Base-by-base conservation (phyloP, 1,140 invertebrate genomes). In the Epicauta chinensis region DNA sequence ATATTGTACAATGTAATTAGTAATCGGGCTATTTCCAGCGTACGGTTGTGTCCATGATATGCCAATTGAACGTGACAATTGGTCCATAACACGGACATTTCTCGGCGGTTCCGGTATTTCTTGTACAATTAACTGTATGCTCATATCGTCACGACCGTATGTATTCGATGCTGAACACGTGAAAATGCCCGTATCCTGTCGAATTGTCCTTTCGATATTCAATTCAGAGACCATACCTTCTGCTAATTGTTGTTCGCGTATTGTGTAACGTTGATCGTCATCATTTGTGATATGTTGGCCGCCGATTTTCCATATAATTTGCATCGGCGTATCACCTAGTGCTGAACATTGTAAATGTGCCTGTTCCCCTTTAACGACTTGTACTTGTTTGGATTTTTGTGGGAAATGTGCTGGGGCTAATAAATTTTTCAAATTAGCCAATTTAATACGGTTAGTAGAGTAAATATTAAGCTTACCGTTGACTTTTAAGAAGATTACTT, bases 111-210 rank as follows among this genome's bases (percentile, higher is more conserved):
- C 91, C 2, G 91, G 91, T 15, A 86, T 91, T 73, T 83, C 93
- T 82, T 95, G 91, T 7, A 97, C 89, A 40, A 91, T 86, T 7
- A 97, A 77, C 62, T 92, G 87, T 66, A 94, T 91, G 15, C 84
- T 84, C 80, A 93, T 91, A 67, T 93, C 86, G 64, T 96, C 93
- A 60, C 87, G 83, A 14, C 93, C 93, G 64, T 93, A 92, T 36
- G 84, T 78, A 73, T 97, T 97, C 48, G 82, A 85, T 0, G 90
- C 91, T 43, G 82, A 76, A 71, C 93, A 97, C 14, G 89, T 87
- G 68, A 95, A 88, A 40, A 89, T 81, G 3, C 88, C 91, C 1
- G 91, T 91, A 72, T 97, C 93, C 60, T 87, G 84, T 30, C 90
- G 76, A 53, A 87, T 87, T 2, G 90, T 91, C 56, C 87, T 83